Conservation (phyloP, 2,113 vertebrate species). For the Acanthisitta chloris region DNA sequence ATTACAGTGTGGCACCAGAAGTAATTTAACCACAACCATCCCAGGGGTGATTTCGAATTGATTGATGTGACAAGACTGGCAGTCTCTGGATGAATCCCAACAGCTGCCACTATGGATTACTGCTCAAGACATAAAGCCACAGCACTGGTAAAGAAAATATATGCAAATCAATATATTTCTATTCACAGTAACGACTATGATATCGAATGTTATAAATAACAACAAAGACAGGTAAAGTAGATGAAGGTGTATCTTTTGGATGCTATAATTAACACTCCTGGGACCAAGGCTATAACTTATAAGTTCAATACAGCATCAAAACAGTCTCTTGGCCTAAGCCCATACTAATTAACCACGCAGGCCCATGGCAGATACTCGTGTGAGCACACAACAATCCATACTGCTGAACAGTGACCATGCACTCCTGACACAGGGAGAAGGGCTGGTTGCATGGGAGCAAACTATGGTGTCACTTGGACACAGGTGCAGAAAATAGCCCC, state of each 20-base stretch:
- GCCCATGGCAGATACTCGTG: fast-evolving
- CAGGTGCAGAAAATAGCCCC: neutral
- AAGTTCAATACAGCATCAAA: neutral
- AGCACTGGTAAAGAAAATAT: neutral
- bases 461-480: neutral
- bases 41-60: neutral
- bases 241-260: neutral
- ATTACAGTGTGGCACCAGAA: neutral
- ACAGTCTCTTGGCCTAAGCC: neutral
- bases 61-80: neutral
- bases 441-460: neutral
- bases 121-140: neutral
- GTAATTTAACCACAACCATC: neutral
- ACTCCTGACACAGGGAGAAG: neutral
- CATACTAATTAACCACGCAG: neutral
- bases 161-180: neutral
- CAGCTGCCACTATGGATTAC: neutral
- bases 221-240: neutral
- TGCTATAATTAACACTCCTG: neutral
- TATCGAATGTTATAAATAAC: neutral
- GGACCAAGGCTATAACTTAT: neutral
- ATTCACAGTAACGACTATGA: neutral
- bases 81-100: neutral
- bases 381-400: fast-evolving
- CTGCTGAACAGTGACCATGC: neutral